Percentiles rank a stretch among this genome's conserved stretches.
Evolutionary conservation across 2,113 vertebrate genomes (phyloP).

Genomic region (Oplegnathus fasciatus): DNA sequence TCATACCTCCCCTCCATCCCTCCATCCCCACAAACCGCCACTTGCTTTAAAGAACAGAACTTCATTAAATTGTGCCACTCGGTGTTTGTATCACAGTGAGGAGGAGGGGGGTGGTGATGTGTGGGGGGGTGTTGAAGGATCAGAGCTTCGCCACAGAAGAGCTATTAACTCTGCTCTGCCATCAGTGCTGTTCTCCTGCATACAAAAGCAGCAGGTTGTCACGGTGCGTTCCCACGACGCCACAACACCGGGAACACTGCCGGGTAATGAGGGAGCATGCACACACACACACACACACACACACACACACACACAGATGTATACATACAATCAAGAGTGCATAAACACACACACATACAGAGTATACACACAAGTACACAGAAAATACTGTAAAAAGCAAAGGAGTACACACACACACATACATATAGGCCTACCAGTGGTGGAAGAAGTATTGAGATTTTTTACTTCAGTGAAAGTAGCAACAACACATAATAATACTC

Average conservation of each 20-base stretch:
- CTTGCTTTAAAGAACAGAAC: constrained; percentile 93
- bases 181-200: constrained; percentile 85
- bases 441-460: not conserved
- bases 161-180: constrained; percentile 85
- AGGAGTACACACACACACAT: not conserved
- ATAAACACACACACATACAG: constrained; percentile 3
- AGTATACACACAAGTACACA: not conserved
- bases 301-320: not conserved
- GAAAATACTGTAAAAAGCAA: constrained; percentile 7
- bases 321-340: not conserved
- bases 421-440: not conserved
- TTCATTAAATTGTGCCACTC: constrained; percentile 96
- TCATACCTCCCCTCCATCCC: constrained; percentile 75
- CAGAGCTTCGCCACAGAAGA: constrained; percentile 83
- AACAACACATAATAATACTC: not conserved
- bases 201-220: constrained; percentile 84
- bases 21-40: constrained; percentile 46
- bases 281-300: constrained; percentile 5
- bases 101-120: constrained; percentile 54
- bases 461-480: not conserved
- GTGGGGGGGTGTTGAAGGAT: constrained; percentile 78
- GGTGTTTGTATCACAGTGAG: constrained; percentile 84
- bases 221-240: constrained; percentile 70
- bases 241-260: constrained; percentile 63
- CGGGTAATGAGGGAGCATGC: constrained; percentile 67